Conservation (phyloP, 2,888 invertebrate species). For the Mamestra brassicae region DNA sequence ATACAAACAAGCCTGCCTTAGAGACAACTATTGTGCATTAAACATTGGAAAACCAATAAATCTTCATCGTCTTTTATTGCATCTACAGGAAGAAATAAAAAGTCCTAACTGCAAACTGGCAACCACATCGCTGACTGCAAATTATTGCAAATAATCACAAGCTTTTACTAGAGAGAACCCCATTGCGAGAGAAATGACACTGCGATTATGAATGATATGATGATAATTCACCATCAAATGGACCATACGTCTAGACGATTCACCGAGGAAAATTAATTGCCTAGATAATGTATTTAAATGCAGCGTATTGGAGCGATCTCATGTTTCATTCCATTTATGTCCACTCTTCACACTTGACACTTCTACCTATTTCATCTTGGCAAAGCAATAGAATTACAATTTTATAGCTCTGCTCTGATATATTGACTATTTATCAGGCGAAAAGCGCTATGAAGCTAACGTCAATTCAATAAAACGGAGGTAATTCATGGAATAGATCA, state of each 20-base stretch:
- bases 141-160: constrained; percentile 24
- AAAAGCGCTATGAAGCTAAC: constrained; percentile 22
- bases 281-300: constrained; percentile 57
- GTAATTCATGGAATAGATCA: constrained; percentile 36
- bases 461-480: constrained; percentile 38
- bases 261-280: constrained; percentile 55
- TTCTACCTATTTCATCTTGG: constrained; percentile 37
- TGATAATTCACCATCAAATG: constrained; percentile 50
- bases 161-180: constrained; percentile 40
- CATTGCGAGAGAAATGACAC: constrained; percentile 53
- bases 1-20: background rate
- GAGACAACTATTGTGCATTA: background rate
- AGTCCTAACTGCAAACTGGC: constrained; percentile 2
- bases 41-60: constrained; percentile 4
- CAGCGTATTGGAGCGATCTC: constrained; percentile 49
- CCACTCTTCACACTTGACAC: constrained; percentile 55
- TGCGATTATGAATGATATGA: constrained; percentile 35
- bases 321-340: constrained; percentile 56
- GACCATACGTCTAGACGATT: constrained; percentile 36
- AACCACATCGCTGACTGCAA: constrained; percentile 8
- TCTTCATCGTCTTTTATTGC: constrained; percentile 5
- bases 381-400: constrained; percentile 31
- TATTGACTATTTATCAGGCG: constrained; percentile 34
- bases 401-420: constrained; percentile 38
- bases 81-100: constrained; percentile 4